These are phyloP conservation scores for Hemaris fuciformis DNA, from an alignment of 2,888 invertebrate species.

Conservation along the genomic window DNA sequence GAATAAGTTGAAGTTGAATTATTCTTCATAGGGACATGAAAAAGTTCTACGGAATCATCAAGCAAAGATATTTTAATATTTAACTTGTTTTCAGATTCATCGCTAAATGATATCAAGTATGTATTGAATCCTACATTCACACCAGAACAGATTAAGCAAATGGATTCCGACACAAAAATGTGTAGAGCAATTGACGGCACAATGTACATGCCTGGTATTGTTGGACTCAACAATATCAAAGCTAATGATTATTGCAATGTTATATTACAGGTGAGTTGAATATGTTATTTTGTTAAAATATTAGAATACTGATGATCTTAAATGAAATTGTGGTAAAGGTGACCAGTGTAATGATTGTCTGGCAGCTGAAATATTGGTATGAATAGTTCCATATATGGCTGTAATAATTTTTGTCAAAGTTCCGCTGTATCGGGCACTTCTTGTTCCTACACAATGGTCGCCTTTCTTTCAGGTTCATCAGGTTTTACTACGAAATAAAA, in stretches of 20 bases:
- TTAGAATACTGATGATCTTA: too few relatives aligned
- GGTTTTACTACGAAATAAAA: too few relatives aligned
- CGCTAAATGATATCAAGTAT: conserved; percentile 98
- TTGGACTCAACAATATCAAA: conserved; percentile 99
- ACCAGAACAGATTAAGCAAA: conserved; percentile 87
- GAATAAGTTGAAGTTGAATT: too few relatives aligned
- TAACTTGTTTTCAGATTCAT: conserved; percentile 86
- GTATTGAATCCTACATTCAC: conserved; percentile 98
- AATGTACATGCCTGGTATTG: conserved; percentile 98
- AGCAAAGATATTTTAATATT: neutral
- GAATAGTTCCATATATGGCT: too few relatives aligned
- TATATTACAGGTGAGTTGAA: conserved; percentile 90
- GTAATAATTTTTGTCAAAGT: too few relatives aligned
- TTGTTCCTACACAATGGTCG: too few relatives aligned
- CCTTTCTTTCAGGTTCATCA: too few relatives aligned
- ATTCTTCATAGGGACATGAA: neutral
- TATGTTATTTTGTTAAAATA: neutral
- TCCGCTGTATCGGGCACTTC: too few relatives aligned
- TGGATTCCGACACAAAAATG: conserved; percentile 91
- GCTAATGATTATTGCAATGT: conserved; percentile 99
- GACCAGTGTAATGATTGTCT: too few relatives aligned
- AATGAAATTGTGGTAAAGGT: too few relatives aligned
- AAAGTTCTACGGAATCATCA: neutral
- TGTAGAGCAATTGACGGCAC: conserved; percentile 98
- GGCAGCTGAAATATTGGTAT: too few relatives aligned